These are phyloP conservation scores for Pimpla rufipes DNA, from an alignment of 2,888 invertebrate species.

Conservation along the genomic window DNA sequence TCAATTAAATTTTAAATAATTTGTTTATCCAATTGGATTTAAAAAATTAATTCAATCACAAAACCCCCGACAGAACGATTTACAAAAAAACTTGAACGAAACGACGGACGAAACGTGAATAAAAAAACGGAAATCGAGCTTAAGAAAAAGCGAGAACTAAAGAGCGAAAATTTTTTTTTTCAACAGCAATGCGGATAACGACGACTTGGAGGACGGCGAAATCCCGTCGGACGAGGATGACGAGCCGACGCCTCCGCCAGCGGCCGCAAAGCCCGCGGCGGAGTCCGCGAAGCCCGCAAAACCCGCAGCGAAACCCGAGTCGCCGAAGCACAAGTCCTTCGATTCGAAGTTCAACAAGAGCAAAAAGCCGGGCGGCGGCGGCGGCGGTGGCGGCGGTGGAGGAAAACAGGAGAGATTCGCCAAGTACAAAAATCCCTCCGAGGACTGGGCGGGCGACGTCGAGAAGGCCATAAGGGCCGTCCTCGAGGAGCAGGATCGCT, in stretches of 20 bases:
- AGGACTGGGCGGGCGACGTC: slow-evolving; percentile 93
- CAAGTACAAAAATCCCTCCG: slow-evolving; percentile 86
- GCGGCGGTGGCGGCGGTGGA: slow-evolving; percentile 70
- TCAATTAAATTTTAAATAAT: too few relatives aligned
- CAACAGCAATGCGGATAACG: slow-evolving; percentile 82
- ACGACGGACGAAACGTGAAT: neutral
- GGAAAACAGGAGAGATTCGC: slow-evolving; percentile 84
- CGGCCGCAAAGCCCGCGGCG: slow-evolving; percentile 86
- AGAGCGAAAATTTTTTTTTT: slow-evolving; percentile 57
- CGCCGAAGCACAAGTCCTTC: slow-evolving; percentile 82
- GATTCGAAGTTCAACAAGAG: slow-evolving; percentile 80
- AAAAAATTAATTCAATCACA: neutral
- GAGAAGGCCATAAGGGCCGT: slow-evolving; percentile 92
- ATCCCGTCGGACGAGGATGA: slow-evolving; percentile 91
- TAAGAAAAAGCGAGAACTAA: neutral
- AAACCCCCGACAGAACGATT: neutral
- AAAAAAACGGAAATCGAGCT: slow-evolving; percentile 24
- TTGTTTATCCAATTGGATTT: neutral
- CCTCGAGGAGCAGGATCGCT: slow-evolving; percentile 88
- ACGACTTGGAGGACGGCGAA: slow-evolving; percentile 95
- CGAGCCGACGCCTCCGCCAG: slow-evolving; percentile 84
- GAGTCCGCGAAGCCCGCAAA: slow-evolving; percentile 71
- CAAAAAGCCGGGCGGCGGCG: slow-evolving; percentile 74
- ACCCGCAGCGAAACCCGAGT: slow-evolving; percentile 82
- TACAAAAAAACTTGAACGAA: neutral